Evolutionary conservation across 2,797 vertebrate genomes (phyloP).

Genomic region (Labeo calbasu): DNA sequence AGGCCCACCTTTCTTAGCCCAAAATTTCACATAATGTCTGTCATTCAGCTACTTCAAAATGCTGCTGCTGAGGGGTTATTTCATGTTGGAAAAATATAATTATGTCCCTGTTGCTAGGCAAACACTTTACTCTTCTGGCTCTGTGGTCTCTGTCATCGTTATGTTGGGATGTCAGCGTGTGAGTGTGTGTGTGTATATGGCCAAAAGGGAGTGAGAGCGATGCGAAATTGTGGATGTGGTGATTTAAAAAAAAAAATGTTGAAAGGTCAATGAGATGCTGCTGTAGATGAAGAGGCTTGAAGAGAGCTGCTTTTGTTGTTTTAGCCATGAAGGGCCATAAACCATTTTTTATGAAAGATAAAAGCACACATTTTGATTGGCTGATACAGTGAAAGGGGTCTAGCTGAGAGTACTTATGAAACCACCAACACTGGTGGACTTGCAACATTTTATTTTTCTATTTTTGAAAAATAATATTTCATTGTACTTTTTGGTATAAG

Average conservation of each 20-base stretch:
- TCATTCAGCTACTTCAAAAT: conserved; percentile 35
- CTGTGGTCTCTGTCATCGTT: conserved; percentile 26
- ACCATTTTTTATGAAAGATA: background rate
- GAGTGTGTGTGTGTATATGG: background rate
- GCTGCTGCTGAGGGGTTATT: background rate
- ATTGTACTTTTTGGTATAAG: background rate
- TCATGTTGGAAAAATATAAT: conserved; percentile 44
- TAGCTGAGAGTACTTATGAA: conserved; percentile 14
- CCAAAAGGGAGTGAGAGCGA: background rate
- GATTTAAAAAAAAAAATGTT: background rate
- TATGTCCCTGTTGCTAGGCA: conserved; percentile 44
- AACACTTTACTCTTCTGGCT: conserved; percentile 31
- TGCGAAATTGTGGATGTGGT: conserved; percentile 25
- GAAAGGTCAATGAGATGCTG: conserved; percentile 46
- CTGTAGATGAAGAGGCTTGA: conserved; percentile 15
- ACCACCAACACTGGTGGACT: background rate
- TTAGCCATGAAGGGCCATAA: background rate
- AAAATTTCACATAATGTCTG: conserved; percentile 37
- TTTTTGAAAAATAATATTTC: background rate
- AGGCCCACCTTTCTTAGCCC: conserved; percentile 25
- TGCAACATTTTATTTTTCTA: background rate
- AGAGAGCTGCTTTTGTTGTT: conserved; percentile 24
- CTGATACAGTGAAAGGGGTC: background rate
- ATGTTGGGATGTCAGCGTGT: background rate
- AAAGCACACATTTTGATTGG: background rate